phyloP scores from a whole-genome alignment of 2,113 vertebrate genomes.

The Dendropsophus ebraccatus region DNA sequence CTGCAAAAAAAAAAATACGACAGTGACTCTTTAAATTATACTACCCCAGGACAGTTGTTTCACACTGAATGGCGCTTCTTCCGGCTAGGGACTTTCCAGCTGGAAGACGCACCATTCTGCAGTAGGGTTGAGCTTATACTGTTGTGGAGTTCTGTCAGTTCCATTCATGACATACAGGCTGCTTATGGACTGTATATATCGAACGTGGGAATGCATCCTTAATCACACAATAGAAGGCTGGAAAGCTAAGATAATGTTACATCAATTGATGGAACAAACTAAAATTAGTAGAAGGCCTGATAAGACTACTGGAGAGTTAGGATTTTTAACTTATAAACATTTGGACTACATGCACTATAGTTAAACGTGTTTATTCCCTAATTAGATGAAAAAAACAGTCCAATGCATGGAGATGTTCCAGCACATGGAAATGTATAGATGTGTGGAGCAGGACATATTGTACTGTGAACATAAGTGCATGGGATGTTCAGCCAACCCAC shows the following conservation, averaged over 20 bases:
- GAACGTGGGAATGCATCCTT: background rate
- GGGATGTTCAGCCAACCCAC: constrained; percentile 49
- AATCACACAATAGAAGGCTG: background rate
- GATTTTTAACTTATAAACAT: constrained; percentile 6
- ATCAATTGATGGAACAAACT: background rate
- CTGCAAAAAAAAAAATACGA: too few relatives aligned
- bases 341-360: background rate
- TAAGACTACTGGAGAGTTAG: background rate
- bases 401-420: constrained; percentile 19
- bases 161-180: too few relatives aligned
- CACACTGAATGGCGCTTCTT: too few relatives aligned
- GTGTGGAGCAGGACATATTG: constrained; percentile 49
- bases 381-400: background rate
- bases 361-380: background rate
- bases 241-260: background rate
- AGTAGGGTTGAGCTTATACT: too few relatives aligned
- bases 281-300: background rate
- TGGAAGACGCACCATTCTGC: too few relatives aligned
- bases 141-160: too few relatives aligned
- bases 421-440: constrained; percentile 41
- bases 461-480: constrained; percentile 52
- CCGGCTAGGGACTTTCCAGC: too few relatives aligned
- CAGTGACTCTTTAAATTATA: too few relatives aligned
- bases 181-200: too few relatives aligned
- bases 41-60: too few relatives aligned